Evolutionary conservation across 2,797 vertebrate genomes (phyloP).

Genomic region (Scolopax bukidnonensis): DNA sequence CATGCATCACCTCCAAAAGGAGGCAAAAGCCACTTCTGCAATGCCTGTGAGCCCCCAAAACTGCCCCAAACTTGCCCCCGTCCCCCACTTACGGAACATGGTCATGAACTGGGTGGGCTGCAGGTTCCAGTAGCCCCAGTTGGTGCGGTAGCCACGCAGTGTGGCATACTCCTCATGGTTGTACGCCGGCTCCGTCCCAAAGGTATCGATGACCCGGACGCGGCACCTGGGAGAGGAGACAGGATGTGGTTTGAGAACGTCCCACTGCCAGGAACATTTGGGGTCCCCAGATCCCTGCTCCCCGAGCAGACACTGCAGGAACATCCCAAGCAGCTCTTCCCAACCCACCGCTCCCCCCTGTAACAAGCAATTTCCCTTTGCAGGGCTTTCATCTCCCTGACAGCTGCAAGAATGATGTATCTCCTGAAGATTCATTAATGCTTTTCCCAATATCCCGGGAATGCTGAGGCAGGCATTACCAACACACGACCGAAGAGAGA

Average conservation of each 20-base stretch:
- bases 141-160: constrained; percentile 91
- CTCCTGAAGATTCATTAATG: not conserved
- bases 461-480: constrained; percentile 57
- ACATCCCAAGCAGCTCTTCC: not conserved
- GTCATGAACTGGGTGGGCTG: constrained; percentile 96
- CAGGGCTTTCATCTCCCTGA: not conserved
- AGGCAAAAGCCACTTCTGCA: not conserved
- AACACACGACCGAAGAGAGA: not conserved
- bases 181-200: constrained; percentile 94
- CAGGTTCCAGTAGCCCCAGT: constrained; percentile 99
- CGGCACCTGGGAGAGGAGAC: constrained; percentile 83
- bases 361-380: not conserved
- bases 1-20: not conserved
- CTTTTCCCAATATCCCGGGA: not conserved
- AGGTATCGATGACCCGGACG: constrained; percentile 94
- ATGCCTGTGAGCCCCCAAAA: rapidly evolving
- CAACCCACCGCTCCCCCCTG: not conserved
- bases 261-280: not conserved
- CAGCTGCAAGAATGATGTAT: not conserved
- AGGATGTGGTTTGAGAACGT: rapidly evolving
- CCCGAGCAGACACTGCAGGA: not conserved
- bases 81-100: constrained; percentile 93
- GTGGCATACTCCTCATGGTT: constrained; percentile 97
- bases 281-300: not conserved
- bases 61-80: rapidly evolving